phyloP scores from a whole-genome alignment of 2,888 invertebrate species.

The Acrocyrtus sp. region DNA sequence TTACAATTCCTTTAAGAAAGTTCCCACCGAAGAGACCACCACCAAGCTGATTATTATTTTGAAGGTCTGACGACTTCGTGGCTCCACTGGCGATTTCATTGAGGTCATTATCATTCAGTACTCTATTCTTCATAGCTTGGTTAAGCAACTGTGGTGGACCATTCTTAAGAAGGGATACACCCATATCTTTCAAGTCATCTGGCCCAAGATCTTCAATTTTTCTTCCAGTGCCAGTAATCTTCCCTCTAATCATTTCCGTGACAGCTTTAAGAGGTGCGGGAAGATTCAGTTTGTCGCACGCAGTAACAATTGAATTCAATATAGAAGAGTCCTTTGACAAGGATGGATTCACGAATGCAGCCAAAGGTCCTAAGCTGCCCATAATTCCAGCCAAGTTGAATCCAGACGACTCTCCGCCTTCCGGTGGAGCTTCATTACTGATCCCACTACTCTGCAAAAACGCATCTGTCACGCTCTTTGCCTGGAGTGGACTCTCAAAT shows the following conservation, averaged over 20 bases:
- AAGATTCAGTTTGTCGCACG: constrained; percentile 56
- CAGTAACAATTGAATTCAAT: constrained; percentile 41
- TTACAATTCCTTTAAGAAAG: constrained; percentile 58
- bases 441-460: constrained; percentile 49
- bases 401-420: constrained; percentile 8
- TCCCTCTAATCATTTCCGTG: constrained; percentile 34
- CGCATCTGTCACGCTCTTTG: constrained; percentile 56
- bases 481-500: constrained; percentile 58
- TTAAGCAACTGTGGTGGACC: constrained; percentile 56
- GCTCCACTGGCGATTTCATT: constrained; percentile 46
- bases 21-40: constrained; percentile 31
- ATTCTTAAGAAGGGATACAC: constrained; percentile 50
- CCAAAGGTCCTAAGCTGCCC: constrained; percentile 43
- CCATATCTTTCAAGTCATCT: constrained; percentile 50
- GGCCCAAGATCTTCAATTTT: constrained; percentile 27
- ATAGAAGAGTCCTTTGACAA: constrained; percentile 37
- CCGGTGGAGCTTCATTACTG: constrained; percentile 28
- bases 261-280: constrained; percentile 56
- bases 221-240: constrained; percentile 27
- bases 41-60: constrained; percentile 15
- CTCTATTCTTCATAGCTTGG: constrained; percentile 40
- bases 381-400: constrained; percentile 19
- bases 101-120: constrained; percentile 41
- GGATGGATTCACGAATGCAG: constrained; percentile 57
- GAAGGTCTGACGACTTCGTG: constrained; percentile 10